A percentile compares a stretch with the other conserved stretches of the same genome.
These are phyloP conservation scores for Phortica variegata DNA, from an alignment of 1,140 invertebrate species.

Conservation along the genomic window DNA sequence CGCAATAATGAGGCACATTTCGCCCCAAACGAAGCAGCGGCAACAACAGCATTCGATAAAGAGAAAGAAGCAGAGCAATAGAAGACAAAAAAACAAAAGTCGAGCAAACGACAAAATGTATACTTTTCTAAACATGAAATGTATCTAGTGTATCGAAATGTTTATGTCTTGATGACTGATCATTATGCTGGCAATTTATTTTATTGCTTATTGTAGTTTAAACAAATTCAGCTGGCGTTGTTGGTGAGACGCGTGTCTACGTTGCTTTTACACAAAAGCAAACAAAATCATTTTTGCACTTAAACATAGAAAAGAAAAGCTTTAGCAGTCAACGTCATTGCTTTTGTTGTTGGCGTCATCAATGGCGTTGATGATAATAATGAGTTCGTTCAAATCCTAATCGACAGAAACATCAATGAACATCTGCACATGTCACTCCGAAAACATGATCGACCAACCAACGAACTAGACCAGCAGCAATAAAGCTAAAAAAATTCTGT, in stretches of 20 bases:
- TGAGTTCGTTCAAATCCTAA: too few species aligned
- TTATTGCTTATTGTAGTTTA: slow-evolving; percentile 55
- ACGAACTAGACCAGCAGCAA: too few species aligned
- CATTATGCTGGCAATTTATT: slow-evolving; percentile 53
- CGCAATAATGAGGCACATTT: slow-evolving; percentile 52
- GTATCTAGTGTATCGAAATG: too few species aligned
- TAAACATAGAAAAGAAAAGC: slow-evolving; percentile 53
- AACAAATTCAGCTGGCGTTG: slow-evolving; percentile 27
- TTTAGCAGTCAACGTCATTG: too few species aligned
- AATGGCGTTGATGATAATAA: too few species aligned
- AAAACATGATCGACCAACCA: too few species aligned
- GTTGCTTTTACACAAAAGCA: slow-evolving; percentile 50
- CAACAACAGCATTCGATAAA: slow-evolving; percentile 14
- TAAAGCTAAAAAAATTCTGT: too few species aligned
- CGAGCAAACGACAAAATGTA: slow-evolving; percentile 10
- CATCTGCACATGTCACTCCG: too few species aligned
- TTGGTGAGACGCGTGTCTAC: slow-evolving; percentile 32
- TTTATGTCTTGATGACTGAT: slow-evolving; percentile 47
- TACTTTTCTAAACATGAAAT: slow-evolving; percentile 1
- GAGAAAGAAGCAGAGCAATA: slow-evolving; percentile 16
- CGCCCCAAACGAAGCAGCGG: slow-evolving; percentile 39
- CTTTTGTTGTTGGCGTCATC: too few species aligned
- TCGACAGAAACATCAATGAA: too few species aligned
- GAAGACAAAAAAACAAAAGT: slow-evolving; percentile 5
- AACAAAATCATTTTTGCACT: slow-evolving; percentile 54